These are phyloP conservation scores for Zeugodacus cucurbitae DNA, from an alignment of 1,140 invertebrate species.

Conservation along the genomic window DNA sequence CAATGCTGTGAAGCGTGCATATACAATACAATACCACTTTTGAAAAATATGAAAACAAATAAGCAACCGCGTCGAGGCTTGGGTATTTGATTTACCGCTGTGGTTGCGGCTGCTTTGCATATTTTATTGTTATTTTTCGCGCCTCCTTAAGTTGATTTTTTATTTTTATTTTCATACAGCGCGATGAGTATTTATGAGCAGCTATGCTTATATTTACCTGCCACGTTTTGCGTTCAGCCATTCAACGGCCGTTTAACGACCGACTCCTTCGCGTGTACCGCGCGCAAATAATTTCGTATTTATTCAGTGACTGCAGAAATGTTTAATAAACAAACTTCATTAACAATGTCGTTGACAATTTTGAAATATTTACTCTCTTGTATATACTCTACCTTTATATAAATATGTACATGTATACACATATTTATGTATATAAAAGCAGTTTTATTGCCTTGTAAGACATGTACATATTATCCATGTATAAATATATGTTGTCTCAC, in stretches of 20 bases:
- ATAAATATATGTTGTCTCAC: not conserved
- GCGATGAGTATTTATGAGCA: not conserved
- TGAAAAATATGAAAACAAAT: not conserved
- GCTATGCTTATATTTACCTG: not conserved
- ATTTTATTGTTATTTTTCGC: not conserved
- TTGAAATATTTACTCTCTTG: not conserved
- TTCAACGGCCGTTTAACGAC: not conserved
- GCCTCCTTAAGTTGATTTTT: not conserved
- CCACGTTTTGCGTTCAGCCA: not conserved
- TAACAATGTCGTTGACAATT: not conserved
- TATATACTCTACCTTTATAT: too few species aligned
- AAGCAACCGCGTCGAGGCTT: not conserved
- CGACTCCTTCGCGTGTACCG: not conserved
- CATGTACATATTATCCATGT: not conserved
- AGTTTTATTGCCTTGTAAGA: not conserved
- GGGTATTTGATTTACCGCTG: not conserved
- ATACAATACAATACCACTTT: too few species aligned
- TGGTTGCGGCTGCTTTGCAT: not conserved
- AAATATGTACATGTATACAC: too few species aligned
- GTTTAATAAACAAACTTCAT: not conserved
- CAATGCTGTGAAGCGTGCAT: too few species aligned
- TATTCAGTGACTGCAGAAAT: not conserved
- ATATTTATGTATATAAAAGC: not conserved
- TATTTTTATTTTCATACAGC: not conserved
- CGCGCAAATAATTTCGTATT: not conserved